A percentile compares a stretch with the other conserved stretches of the same genome.
These are phyloP conservation scores for Cochlearius cochlearius DNA, from an alignment of 2,113 vertebrate species.

Conservation along the genomic window DNA sequence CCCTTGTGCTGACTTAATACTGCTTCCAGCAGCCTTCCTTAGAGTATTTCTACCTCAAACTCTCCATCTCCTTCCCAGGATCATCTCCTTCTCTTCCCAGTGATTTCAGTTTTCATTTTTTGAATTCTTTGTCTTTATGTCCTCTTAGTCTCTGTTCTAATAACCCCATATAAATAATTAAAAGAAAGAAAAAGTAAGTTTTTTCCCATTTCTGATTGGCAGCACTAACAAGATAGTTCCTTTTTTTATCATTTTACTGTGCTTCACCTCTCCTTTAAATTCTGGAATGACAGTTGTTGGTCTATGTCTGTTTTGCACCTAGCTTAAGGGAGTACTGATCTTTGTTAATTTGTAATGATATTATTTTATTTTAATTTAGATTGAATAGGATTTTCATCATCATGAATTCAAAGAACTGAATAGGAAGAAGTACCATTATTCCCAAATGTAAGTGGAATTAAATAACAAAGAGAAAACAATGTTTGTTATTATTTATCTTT, in stretches of 20 bases:
- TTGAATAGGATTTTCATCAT: background rate
- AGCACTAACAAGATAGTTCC: background rate
- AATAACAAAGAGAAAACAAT: background rate
- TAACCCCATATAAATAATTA: background rate
- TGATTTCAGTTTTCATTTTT: background rate
- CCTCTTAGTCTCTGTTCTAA: background rate
- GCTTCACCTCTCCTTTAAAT: background rate
- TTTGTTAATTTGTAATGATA: background rate
- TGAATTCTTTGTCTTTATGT: background rate
- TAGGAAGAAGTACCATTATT: background rate
- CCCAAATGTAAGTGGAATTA: background rate
- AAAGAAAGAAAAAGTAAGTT: background rate
- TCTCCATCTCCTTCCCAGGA: background rate
- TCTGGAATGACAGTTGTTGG: background rate
- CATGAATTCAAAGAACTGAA: background rate
- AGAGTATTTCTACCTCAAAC: background rate
- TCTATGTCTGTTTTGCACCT: background rate
- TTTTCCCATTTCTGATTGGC: background rate
- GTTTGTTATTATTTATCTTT: background rate
- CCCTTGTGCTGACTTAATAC: background rate
- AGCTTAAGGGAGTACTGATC: background rate
- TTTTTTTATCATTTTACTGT: background rate
- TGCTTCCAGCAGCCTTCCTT: background rate
- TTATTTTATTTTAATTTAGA: background rate
- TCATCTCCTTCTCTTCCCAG: background rate